Base-by-base conservation (phyloP, 1,140 invertebrate genomes). In the Sinella curviseta region DNA sequence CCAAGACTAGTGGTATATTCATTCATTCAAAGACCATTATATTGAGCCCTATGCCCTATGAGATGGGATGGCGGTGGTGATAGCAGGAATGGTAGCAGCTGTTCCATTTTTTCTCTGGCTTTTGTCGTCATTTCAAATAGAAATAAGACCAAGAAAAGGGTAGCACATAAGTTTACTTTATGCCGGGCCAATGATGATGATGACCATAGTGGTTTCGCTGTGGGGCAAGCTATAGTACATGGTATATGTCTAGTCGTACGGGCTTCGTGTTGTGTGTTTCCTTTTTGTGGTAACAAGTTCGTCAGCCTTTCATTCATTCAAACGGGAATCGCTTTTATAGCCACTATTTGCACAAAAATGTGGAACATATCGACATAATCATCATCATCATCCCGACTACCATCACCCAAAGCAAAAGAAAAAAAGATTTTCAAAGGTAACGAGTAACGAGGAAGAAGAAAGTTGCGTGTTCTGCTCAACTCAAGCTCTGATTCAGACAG, bases 231-330 rank as follows among this genome's bases (percentile, higher is more conserved):
- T n/a, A n/a, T n/a, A n/a, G n/a, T n/a, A n/a, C n/a, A n/a, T n/a
- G n/a, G n/a, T n/a, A n/a, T n/a, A n/a, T n/a, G n/a, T n/a, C n/a
- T n/a, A n/a, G n/a, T 17, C 14, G 55, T 60, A 60, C 8, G n/a
- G 55, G 55, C n/a, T 17, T 12, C 55, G 24, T 12, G 12, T 60
- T 12, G 3, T 60, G 24, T 26, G 24, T 4, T 24, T 60, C 55
- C 55, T 48, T 60, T 60, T 60, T 60, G 55, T 60, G 55, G 55
- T 60, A 60, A 60, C 55, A 60, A 60, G 55, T 60, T 60, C 55
- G n/a, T 24, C 55, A 60, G 55, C 55, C 55, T 60, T 60, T 60
- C 24, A 24, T 24, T n/a, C 24, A 60, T 26, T n/a, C n/a, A n/a
- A 60, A 4, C 55, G 24, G 3, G 12, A 17, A 17, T 4, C 55